A percentile compares a stretch with the other conserved stretches of the same genome.
phyloP scores from a whole-genome alignment of 1,140 invertebrate species.

The Colletes gigas region DNA sequence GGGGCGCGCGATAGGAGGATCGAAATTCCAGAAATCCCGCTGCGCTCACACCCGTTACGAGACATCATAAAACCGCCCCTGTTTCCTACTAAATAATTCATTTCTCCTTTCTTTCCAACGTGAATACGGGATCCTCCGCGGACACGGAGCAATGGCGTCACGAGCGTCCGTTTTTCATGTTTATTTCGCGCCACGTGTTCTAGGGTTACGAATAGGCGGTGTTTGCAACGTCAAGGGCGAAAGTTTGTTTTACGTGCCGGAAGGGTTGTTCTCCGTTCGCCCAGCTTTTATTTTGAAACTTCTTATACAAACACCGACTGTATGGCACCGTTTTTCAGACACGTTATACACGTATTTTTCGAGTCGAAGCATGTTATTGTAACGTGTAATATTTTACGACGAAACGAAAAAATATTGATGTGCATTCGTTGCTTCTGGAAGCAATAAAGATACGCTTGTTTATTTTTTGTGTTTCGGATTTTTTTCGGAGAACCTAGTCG shows the following conservation, averaged over 20 bases:
- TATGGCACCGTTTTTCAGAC: neutral
- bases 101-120: conserved; percentile 15
- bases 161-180: neutral
- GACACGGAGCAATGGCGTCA: conserved; percentile 18
- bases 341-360: neutral
- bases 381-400: too few relatives aligned
- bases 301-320: conserved; percentile 3
- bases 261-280: conserved; percentile 17
- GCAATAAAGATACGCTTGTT: too few relatives aligned
- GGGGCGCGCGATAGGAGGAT: conserved; percentile 1
- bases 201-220: conserved; percentile 19
- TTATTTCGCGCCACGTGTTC: conserved; percentile 51
- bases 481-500: too few relatives aligned
- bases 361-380: neutral
- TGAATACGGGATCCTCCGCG: conserved; percentile 11
- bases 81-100: conserved; percentile 53
- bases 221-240: conserved; percentile 40
- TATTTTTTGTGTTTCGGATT: too few relatives aligned
- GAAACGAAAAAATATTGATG: too few relatives aligned
- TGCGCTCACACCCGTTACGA: conserved; percentile 28
- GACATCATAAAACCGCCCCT: conserved; percentile 12
- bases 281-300: conserved; percentile 2
- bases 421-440: too few relatives aligned
- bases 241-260: conserved; percentile 19
- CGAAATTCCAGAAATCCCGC: conserved; percentile 55